Base-by-base conservation (phyloP, 2,113 vertebrate species). In the Hymenochirus boettgeri region DNA sequence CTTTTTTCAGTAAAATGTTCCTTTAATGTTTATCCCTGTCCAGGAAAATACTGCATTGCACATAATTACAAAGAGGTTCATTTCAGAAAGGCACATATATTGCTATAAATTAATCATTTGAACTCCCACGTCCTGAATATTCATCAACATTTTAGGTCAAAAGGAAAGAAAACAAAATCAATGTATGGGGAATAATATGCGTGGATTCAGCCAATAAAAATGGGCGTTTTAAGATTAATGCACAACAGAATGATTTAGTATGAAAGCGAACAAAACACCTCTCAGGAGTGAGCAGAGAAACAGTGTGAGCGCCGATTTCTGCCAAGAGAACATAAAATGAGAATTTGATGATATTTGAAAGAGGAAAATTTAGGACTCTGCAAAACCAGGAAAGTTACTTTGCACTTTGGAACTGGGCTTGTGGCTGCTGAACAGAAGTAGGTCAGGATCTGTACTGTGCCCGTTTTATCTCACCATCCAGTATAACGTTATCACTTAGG, bases 131-230 rank as follows among this genome's bases (percentile, higher is more conserved):
- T 54, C 62, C 57, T 65, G 62, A 65, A 65, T 65, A 57, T 42
- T 65, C 62, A 65, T 65, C 62, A 65, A 65, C 62, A 65, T 65
- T 65, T 57, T 65, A 65, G 54, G 62, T 65, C 62, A 65, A 65
- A 65, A 57, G 27, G 53, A 64, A 64, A 10, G 39, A 42, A 35
- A 35, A 48, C 46, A 57, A 57, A 65, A 65, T 65, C 62, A 65
- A 65, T 65, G 62, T 54, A 65, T 65, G 50, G 48, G 46, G 47
- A 65, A 65, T 65, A 57, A 65, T 65, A 65, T 65, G 53, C 62
- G 57, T 65, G 62, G 62, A 65, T 57, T 57, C 62, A 57, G 62
- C 62, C 62, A 65, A 65, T 65, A 57, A 65, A 65, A 57, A 57
- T 57, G 54, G 62, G 27, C 42, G 57, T 65, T 65, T 57, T 57